Evolutionary conservation across 2,888 invertebrate genomes (phyloP).

Genomic region (Digitonthophagus gazella): DNA sequence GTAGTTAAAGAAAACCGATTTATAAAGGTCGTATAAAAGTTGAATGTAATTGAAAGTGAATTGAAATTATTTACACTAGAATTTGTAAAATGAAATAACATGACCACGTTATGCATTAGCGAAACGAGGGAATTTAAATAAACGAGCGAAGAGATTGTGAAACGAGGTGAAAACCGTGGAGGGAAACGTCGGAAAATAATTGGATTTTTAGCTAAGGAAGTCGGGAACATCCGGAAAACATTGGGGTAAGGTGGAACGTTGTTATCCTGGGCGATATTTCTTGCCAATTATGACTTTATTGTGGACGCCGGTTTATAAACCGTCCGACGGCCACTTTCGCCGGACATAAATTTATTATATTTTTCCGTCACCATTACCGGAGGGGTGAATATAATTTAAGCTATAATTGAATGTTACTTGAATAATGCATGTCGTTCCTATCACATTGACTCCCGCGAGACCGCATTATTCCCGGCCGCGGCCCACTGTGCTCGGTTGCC

Average conservation of each 20-base stretch:
- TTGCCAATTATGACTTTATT: conserved; percentile 25
- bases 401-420: conserved; percentile 53
- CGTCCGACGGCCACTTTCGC: conserved; percentile 20
- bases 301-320: conserved; percentile 22
- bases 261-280: conserved; percentile 14
- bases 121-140: no score
- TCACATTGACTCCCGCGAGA: conserved; percentile 41
- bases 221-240: background rate
- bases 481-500: conserved; percentile 39
- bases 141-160: background rate
- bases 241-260: background rate
- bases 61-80: no score
- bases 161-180: background rate
- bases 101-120: background rate
- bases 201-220: conserved; percentile 15
- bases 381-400: conserved; percentile 43
- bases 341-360: conserved; percentile 27
- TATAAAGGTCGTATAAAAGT: no score
- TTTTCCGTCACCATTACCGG: conserved; percentile 27
- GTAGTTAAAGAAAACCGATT: no score
- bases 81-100: background rate
- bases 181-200: background rate
- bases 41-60: no score
- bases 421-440: conserved; percentile 49
- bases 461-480: conserved; percentile 43